A percentile compares a stretch with the other conserved stretches of the same genome.
These are phyloP conservation scores for Symphodus melops DNA, from an alignment of 2,113 vertebrate species.

Conservation along the genomic window DNA sequence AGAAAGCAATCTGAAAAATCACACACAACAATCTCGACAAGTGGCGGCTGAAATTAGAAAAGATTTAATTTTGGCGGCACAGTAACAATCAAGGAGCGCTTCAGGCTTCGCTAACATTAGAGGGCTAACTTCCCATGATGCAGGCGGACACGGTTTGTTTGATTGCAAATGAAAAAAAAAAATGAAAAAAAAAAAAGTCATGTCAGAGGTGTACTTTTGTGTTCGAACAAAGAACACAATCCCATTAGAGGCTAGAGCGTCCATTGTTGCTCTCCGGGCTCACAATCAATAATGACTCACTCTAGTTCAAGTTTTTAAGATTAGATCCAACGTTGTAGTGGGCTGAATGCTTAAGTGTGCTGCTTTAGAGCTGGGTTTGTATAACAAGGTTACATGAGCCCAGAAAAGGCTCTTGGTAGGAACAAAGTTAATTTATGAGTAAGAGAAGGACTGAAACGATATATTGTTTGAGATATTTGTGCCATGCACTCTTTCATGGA, in stretches of 20 bases:
- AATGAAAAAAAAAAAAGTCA: no score
- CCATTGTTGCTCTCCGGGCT: conserved; percentile 63
- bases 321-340: conserved; percentile 64
- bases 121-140: conserved; percentile 58
- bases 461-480: conserved; percentile 43
- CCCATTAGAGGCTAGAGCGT: conserved; percentile 70
- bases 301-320: conserved; percentile 67
- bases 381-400: conserved; percentile 60
- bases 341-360: conserved; percentile 62
- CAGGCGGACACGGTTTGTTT: conserved; percentile 66
- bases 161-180: conserved; percentile 75
- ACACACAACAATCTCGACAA: conserved; percentile 70
- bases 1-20: conserved; percentile 77
- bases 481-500: conserved; percentile 20
- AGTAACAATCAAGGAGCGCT: conserved; percentile 65
- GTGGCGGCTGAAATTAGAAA: conserved; percentile 74
- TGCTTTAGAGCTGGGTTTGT: conserved; percentile 25
- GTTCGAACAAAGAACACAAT: conserved; percentile 79
- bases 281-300: conserved; percentile 75
- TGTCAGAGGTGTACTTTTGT: conserved; percentile 72
- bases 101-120: conserved; percentile 55
- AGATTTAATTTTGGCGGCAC: conserved; percentile 71
- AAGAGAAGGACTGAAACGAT: conserved; percentile 39
- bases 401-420: conserved; percentile 35
- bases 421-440: conserved; percentile 51